Evolutionary conservation across 2,113 vertebrate genomes (phyloP), one percentile per base, ranked within the genome.

Genomic region (Redunca redunca): DNA sequence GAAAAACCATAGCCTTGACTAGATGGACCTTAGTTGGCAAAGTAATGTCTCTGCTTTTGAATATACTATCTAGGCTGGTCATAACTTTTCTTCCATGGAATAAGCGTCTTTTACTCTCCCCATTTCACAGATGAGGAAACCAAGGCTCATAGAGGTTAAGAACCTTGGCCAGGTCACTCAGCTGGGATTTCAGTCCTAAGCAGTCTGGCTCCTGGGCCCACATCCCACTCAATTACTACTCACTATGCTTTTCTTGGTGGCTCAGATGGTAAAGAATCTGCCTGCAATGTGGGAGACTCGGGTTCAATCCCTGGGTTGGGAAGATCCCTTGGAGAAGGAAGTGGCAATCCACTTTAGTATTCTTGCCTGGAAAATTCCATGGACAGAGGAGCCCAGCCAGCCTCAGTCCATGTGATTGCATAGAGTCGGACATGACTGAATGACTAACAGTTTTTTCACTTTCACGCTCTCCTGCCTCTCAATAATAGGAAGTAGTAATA

Each of bases 191-290:
- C 6, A 28, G 8, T 8, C 48, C 48, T 13, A 23, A 19, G 64
- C 25, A 25, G 36, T 23, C 13, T 33, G 52, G 58, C 23, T 77
- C 55, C 50, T 8, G 23, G 67, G 8, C 15, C 6, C 21, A 43
- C 48, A 6, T 16, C 48, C 2, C 2, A 0, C 36, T n/a, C 5
- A 1, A 4, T 46, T 11, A n/a, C 43, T 2, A 23, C 21, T 16
- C 92, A 10, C 52, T 1, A 0, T 21, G 15, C 43, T 26, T 12
- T 48, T 23, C 64, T 62, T 77, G 23, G 36, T 43, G 71, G 71
- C 71, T 77, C 12, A 43, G 36, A 77, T 13, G 12, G 12, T 43
- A 43, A 43, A 77, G 71, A 77, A 43, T 43, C 71, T 74, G 71
- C 71, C 36, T 77, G 71, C 71, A 43, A 2, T 77, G 40, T 77